Evolutionary conservation across 2,888 invertebrate genomes (phyloP).

Genomic region (Chalcis sispes): DNA sequence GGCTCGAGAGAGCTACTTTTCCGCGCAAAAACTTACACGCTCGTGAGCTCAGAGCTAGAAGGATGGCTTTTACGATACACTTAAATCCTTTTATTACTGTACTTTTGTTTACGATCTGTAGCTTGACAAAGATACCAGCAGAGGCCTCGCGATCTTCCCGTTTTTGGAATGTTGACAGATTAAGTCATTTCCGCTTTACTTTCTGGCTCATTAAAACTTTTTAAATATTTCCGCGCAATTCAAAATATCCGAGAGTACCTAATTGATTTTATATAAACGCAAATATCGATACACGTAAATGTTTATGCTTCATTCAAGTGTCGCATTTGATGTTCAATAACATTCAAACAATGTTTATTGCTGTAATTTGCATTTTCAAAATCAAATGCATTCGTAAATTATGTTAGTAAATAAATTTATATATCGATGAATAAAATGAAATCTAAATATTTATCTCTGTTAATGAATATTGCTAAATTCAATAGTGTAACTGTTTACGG

Average conservation of each 20-base stretch:
- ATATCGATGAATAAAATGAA: no score
- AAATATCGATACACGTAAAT: no score
- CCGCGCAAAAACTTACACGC: conserved; percentile 36
- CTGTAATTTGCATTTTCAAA: no score
- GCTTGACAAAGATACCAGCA: conserved; percentile 38
- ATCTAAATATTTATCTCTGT: no score
- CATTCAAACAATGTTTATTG: no score
- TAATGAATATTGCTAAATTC: no score
- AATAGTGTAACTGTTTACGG: no score
- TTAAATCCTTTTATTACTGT: conserved; percentile 43
- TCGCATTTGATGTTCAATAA: no score
- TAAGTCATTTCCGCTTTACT: conserved; percentile 50
- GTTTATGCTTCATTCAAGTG: no score
- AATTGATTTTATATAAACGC: no score
- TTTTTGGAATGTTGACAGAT: conserved; percentile 47
- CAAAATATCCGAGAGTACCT: conserved; percentile 19
- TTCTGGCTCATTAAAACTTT: conserved; percentile 1
- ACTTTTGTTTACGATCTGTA: conserved; percentile 55
- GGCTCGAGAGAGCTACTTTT: conserved; percentile 26
- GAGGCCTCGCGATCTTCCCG: not conserved
- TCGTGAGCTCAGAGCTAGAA: not conserved
- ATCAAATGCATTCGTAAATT: no score
- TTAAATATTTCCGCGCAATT: conserved; percentile 29
- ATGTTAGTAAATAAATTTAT: no score
- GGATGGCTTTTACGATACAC: conserved; percentile 45